Evolutionary conservation across 2,797 vertebrate species (phyloP).

Genomic region (Characodon lateralis): DNA sequence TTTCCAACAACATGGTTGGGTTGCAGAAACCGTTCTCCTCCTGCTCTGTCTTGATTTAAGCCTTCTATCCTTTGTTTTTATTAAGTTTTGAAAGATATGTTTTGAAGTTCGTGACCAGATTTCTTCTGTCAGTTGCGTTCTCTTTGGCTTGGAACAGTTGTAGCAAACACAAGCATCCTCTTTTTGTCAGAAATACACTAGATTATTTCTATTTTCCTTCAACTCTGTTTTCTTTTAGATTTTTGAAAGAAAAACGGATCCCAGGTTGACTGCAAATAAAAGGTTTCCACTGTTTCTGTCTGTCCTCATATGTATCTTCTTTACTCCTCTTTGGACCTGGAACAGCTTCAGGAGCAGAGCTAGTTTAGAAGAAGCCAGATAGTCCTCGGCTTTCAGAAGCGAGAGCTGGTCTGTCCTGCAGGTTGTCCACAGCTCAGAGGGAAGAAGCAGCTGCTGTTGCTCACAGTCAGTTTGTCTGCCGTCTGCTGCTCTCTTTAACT

Average conservation of each 20-base stretch:
- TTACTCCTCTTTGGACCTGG: slow-evolving; percentile 19
- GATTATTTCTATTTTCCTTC: slow-evolving; percentile 3
- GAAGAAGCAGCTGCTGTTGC: slow-evolving; percentile 41
- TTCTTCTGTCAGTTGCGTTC: slow-evolving; percentile 1
- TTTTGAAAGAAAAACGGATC: slow-evolving; percentile 8
- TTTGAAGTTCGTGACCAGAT: neutral
- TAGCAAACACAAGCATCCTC: slow-evolving; percentile 15
- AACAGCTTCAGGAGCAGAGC: slow-evolving; percentile 23
- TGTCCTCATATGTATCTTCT: slow-evolving; percentile 8
- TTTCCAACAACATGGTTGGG: neutral
- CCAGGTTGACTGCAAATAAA: slow-evolving; percentile 20
- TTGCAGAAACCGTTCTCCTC: neutral
- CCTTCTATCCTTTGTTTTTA: neutral
- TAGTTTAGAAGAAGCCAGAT: slow-evolving; percentile 28
- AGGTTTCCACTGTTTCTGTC: slow-evolving; percentile 5
- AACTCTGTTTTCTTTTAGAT: slow-evolving; percentile 20
- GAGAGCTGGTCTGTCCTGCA: slow-evolving; percentile 25
- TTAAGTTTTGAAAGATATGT: neutral
- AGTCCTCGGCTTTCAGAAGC: slow-evolving; percentile 21
- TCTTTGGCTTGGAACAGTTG: slow-evolving; percentile 22
- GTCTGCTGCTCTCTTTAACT: slow-evolving; percentile 42
- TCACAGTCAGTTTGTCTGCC: slow-evolving; percentile 29
- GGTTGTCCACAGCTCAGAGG: slow-evolving; percentile 35
- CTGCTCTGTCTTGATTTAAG: neutral
- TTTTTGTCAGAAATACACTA: slow-evolving; percentile 3